Evolutionary conservation across 2,888 invertebrate species (phyloP).

Genomic region (Parnassius glacialis): DNA sequence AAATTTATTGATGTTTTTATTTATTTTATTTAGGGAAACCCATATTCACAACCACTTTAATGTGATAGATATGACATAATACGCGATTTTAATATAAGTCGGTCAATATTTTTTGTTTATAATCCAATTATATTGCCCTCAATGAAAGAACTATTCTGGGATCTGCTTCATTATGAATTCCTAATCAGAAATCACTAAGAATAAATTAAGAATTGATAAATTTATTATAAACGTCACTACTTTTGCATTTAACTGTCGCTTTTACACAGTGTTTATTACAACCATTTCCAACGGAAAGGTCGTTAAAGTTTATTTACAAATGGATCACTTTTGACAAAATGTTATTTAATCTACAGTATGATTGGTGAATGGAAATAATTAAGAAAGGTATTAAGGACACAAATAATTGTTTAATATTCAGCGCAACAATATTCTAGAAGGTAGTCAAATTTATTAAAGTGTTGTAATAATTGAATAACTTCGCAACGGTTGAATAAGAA

Average conservation of each 20-base stretch:
- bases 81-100: too few relatives aligned
- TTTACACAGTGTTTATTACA: conserved; percentile 15
- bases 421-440: background rate
- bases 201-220: conserved; percentile 11
- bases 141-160: too few relatives aligned
- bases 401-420: conserved; percentile 2
- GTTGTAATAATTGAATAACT: background rate
- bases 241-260: conserved; percentile 8
- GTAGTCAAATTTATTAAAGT: background rate
- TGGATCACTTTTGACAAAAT: conserved; percentile 15
- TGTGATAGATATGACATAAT: too few relatives aligned
- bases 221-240: conserved; percentile 19
- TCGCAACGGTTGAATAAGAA: background rate
- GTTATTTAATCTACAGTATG: conserved; percentile 20
- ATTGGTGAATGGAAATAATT: conserved; percentile 18
- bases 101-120: too few relatives aligned
- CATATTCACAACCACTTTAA: too few relatives aligned
- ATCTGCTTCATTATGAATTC: too few relatives aligned
- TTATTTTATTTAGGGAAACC: too few relatives aligned
- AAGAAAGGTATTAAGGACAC: conserved; percentile 12
- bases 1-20: too few relatives aligned
- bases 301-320: conserved; percentile 12
- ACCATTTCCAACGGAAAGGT: conserved; percentile 5
- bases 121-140: too few relatives aligned
- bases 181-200: background rate